Evolutionary conservation across 1,140 invertebrate species (phyloP), one percentile per base, ranked within the genome.

Genomic region (Fopius arisanus): DNA sequence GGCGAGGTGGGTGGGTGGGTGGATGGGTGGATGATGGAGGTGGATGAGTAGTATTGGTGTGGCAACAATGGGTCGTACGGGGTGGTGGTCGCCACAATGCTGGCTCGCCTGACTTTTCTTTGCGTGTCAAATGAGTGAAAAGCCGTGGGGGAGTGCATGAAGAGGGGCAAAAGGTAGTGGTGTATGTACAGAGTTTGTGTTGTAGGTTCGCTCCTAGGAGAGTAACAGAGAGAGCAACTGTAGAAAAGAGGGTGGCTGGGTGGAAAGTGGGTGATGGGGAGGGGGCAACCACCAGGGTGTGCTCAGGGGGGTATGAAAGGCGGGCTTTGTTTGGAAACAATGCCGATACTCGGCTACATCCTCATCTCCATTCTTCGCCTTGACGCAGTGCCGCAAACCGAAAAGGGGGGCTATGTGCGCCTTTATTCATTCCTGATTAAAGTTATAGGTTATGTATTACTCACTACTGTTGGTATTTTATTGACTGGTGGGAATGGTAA

Each of bases 251-350:
- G 28, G 43, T 7, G 43, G 14, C 16, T 65, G 29, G n/a, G 62
- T 29, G n/a, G n/a, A 3, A 65, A 33, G 29, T 16, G 29, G 74
- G 28, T 7, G 19, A 31, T 73, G 19, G 37, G 54, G 48, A 19
- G 59, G 41, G 62, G 43, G 43, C 23, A 62, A 70, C 65, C 63
- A 72, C 65, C 62, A 70, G 75, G 80, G 77, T 79, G 77, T 80
- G 83, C 78, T 74, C 75, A 77, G 75, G 79, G 80, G 81, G 81
- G 82, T 85, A 86, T 87, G 86, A 86, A 87, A 86, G 82, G 84
- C 83, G 82, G 80, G 86, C 87, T 87, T 88, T 88, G 87, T 88
- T 88, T 88, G 86, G 83, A 88, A 88, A 88, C 87, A 88, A 88
- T 88, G 85, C 86, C 86, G 84, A 87, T 88, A 87, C 86, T 88